Evolutionary conservation across 1,140 invertebrate genomes (phyloP), one percentile per base, ranked within the genome.

Genomic region (Listronotus bonariensis): DNA sequence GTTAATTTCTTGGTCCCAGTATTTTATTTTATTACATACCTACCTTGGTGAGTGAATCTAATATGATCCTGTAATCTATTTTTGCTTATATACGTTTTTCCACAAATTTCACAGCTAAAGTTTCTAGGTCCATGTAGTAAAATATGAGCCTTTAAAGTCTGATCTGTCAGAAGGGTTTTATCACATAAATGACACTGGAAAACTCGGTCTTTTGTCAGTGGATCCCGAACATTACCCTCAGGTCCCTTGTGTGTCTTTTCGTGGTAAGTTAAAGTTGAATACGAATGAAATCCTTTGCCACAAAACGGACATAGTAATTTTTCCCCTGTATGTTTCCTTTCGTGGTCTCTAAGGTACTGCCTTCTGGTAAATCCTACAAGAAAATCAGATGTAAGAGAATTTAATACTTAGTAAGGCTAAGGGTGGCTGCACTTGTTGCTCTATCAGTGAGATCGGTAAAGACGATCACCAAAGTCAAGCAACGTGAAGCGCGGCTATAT

Each of bases 291-390:
- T 7, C 64, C 64, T 66, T 54, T 59, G 0, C 64, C 64, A 54
- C 64, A 66, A 48, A 66, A 66, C 11, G 53, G 53, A 32, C 64
- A 66, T 20, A 66, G 14, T 14, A 66, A 17, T 55, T 59, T 14
- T 59, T 66, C 56, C 2, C 64, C 64, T 2, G 64, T 66, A 48
- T 66, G 64, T 55, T 66, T 66, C 32, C 64, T 43, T 60, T 66
- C 64, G 36, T 66, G 64, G 36, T 66, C 64, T 20, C 17, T 38
- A n/a, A 66, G 32, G 46, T 66, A 66, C n/a, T 59, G 56, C 34
- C 46, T 52, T 48, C 64, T 38, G 7, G 64, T 48, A 49, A 66
- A 66, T 31, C 63, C 61, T 64, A 36, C 20, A 56, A 63, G 8
- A 51, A 4, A 11, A 36, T 49, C 0, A 53, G 2, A 18, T 12